Conservation (phyloP, 2,888 invertebrate species). For the Listrodromus nycthemerus region DNA sequence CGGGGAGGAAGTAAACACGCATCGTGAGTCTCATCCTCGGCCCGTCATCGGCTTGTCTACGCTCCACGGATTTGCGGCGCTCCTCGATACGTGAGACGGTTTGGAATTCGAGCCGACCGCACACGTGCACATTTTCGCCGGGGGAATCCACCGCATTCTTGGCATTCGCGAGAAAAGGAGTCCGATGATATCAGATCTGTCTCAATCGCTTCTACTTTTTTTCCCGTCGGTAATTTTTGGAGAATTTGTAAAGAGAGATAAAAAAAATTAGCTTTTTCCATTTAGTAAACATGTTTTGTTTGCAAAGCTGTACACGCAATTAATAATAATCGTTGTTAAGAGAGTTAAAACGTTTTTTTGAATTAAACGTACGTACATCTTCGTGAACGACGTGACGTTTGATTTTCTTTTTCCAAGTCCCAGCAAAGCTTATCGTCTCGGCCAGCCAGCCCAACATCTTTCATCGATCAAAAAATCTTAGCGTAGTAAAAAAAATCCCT, state of each 20-base stretch:
- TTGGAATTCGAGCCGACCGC: constrained; percentile 29
- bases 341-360: too few species aligned
- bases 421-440: neutral
- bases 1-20: constrained; percentile 13
- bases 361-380: too few species aligned
- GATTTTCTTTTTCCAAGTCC: too few species aligned
- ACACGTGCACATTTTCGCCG: constrained; percentile 27
- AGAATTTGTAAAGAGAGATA: neutral
- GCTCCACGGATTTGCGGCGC: neutral
- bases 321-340: too few species aligned
- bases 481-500: neutral
- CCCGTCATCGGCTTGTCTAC: constrained; percentile 9
- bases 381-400: too few species aligned
- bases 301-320: too few species aligned
- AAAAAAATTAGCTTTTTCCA: too few species aligned
- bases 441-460: neutral
- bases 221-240: neutral
- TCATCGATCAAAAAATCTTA: neutral
- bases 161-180: constrained; percentile 26
- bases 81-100: constrained; percentile 32
- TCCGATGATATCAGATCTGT: neutral
- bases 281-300: too few species aligned
- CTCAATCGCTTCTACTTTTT: neutral
- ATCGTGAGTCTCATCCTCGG: constrained; percentile 14
- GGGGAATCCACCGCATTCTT: constrained; percentile 43